Percentiles rank a stretch among this genome's conserved stretches.
These are phyloP conservation scores for Eledone cirrhosa DNA, from an alignment of 2,888 invertebrate species.

Conservation along the genomic window DNA sequence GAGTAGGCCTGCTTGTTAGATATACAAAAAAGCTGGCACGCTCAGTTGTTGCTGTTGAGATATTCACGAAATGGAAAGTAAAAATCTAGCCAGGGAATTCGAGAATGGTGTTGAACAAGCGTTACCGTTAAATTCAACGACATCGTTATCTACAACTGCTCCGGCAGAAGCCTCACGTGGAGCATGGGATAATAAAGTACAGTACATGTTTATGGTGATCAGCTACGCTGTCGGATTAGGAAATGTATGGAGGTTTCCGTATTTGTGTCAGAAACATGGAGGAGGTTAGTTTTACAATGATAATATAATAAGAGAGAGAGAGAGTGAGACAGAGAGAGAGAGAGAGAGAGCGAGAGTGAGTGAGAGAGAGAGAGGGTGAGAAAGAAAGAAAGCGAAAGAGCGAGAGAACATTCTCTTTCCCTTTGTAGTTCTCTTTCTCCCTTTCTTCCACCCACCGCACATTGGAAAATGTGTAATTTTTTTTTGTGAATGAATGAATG, in stretches of 20 bases:
- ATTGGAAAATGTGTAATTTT: no score
- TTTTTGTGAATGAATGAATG: no score
- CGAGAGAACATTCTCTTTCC: no score
- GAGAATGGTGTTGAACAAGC: background rate
- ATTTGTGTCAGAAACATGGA: conserved; percentile 25
- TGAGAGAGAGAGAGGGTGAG: no score
- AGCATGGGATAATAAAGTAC: conserved; percentile 25
- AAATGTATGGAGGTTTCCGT: conserved; percentile 28
- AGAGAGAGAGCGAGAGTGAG: no score
- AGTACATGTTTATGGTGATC: conserved; percentile 26
- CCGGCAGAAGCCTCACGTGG: background rate
- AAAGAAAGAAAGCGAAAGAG: no score
- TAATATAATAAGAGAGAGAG: no score
- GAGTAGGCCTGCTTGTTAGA: background rate
- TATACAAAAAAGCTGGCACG: background rate
- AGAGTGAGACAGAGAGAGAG: no score
- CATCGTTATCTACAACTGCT: background rate
- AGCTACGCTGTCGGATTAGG: conserved; percentile 23
- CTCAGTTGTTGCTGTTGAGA: background rate
- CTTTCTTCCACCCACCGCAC: no score
- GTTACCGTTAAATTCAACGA: conserved; percentile 5
- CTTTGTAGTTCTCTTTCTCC: no score
- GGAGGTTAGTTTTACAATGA: conserved; percentile 28
- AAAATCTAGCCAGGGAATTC: background rate
- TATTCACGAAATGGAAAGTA: background rate